phyloP scores from a whole-genome alignment of 2,797 vertebrate genomes.

The Limosa lapponica region DNA sequence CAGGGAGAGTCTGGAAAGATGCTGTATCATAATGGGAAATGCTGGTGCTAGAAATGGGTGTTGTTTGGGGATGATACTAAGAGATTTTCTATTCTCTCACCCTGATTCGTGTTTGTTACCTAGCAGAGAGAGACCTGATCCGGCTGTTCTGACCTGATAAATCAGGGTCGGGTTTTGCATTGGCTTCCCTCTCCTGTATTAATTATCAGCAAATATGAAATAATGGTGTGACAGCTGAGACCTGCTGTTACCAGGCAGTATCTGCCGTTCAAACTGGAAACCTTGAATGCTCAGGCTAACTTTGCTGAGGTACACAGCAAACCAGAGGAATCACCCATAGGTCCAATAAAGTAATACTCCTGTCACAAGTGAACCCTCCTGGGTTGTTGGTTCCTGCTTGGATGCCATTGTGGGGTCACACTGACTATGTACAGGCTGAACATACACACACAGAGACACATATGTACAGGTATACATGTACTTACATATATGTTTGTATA shows the following conservation, averaged over 20 bases:
- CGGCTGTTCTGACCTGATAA: background rate
- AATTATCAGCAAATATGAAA: background rate
- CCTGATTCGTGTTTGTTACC: background rate
- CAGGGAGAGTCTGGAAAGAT: background rate
- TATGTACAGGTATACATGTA: background rate
- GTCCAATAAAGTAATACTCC: background rate
- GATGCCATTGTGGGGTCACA: background rate
- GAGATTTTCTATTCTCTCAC: background rate
- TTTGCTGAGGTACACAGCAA: background rate
- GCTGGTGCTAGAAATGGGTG: rapidly evolving
- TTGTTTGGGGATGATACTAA: background rate
- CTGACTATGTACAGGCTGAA: background rate
- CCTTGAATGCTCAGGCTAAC: background rate
- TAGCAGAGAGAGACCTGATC: background rate
- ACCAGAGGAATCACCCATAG: background rate
- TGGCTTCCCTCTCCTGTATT: background rate
- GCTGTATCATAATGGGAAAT: background rate
- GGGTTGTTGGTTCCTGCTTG: background rate
- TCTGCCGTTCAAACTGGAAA: background rate
- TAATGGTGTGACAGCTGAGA: background rate
- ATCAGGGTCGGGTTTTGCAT: background rate
- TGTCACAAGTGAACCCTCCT: background rate
- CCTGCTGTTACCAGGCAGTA: background rate
- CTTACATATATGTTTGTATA: background rate
- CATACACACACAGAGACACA: background rate